phyloP scores from a whole-genome alignment of 2,888 invertebrate species.

The Pterobdella sp. region DNA sequence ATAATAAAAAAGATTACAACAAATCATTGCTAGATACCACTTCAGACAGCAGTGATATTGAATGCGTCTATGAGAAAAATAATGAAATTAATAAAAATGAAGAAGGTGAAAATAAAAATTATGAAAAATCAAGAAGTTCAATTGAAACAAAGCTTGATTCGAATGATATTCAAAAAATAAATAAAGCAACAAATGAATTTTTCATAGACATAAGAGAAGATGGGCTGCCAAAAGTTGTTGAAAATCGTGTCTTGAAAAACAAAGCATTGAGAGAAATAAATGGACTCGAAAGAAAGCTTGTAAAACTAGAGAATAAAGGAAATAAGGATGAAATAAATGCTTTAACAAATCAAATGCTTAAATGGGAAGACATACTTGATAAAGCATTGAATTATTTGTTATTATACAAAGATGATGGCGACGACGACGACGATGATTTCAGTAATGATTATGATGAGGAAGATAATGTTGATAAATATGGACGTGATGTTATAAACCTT shows the following conservation, averaged over 20 bases:
- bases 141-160: background rate
- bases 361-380: conserved; percentile 32
- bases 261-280: conserved; percentile 18
- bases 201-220: conserved; percentile 29
- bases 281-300: conserved; percentile 25
- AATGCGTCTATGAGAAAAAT: background rate
- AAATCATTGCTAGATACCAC: background rate
- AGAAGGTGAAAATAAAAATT: background rate
- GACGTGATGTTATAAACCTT: conserved; percentile 19
- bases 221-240: conserved; percentile 32
- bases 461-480: conserved; percentile 24
- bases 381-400: conserved; percentile 31
- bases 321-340: conserved; percentile 21
- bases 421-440: conserved; percentile 27
- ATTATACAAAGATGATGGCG: conserved; percentile 24
- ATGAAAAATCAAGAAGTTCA: no score
- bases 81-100: background rate
- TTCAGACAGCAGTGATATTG: background rate
- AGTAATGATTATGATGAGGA: conserved; percentile 25
- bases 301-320: conserved; percentile 6
- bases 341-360: conserved; percentile 25
- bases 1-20: conserved; percentile 16
- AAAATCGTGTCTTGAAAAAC: conserved; percentile 28
- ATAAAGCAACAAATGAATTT: background rate
- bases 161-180: background rate